Percentiles rank a stretch among this genome's conserved stretches.
Evolutionary conservation across 2,113 vertebrate species (phyloP).

Genomic region (Grus americana): DNA sequence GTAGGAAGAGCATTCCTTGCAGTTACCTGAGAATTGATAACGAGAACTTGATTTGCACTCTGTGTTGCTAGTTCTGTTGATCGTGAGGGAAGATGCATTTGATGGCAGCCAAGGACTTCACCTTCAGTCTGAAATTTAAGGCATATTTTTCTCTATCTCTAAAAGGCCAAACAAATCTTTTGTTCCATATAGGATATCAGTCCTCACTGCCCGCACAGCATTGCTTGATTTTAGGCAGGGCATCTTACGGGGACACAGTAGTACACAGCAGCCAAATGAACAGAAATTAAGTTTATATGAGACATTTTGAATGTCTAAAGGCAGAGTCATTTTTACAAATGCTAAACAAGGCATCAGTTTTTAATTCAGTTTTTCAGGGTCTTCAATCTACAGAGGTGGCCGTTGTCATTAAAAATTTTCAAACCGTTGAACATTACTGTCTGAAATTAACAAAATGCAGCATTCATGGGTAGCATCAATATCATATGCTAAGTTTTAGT

Average conservation of each 20-base stretch:
- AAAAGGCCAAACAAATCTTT: background rate
- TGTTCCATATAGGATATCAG: background rate
- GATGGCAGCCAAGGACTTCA: background rate
- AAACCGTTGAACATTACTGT: constrained; percentile 64
- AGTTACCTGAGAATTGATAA: background rate
- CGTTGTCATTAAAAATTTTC: constrained; percentile 68
- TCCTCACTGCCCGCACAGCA: background rate
- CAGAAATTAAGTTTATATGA: background rate
- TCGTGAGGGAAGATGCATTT: background rate
- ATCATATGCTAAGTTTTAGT: constrained; percentile 28
- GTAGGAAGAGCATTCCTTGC: background rate
- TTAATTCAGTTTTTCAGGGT: constrained; percentile 31
- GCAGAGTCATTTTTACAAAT: background rate
- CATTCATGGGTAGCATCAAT: constrained; percentile 15
- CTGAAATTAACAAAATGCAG: constrained; percentile 51
- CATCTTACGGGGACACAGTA: background rate
- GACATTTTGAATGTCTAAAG: background rate
- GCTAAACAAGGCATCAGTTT: background rate
- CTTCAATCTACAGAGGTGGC: constrained; percentile 20
- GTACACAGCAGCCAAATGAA: background rate
- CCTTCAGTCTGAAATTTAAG: background rate
- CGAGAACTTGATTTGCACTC: background rate
- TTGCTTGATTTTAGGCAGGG: background rate
- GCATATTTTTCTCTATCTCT: background rate
- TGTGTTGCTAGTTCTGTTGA: background rate